Evolutionary conservation across 2,888 invertebrate genomes (phyloP).

Genomic region (Muschampia plurimacula): DNA sequence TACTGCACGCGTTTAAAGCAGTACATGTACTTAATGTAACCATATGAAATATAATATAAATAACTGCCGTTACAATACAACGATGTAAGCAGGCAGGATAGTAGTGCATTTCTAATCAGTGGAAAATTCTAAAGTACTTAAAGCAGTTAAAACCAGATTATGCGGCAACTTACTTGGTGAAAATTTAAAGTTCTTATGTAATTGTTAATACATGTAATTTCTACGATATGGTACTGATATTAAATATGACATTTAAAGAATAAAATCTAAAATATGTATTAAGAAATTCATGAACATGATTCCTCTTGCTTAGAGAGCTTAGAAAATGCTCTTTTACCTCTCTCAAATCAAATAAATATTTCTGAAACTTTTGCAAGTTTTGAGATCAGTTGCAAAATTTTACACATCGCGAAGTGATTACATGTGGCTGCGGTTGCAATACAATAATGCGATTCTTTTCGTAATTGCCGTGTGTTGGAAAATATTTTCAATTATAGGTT

Average conservation of each 20-base stretch:
- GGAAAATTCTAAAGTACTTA: conserved; percentile 29
- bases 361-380: not conserved
- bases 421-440: not conserved
- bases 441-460: not conserved
- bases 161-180: conserved; percentile 5
- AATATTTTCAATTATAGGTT: not conserved
- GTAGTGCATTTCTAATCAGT: conserved; percentile 10
- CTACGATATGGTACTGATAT: too few relatives aligned
- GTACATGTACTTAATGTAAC: not conserved
- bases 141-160: conserved; percentile 21
- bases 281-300: too few relatives aligned
- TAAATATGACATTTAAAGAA: too few relatives aligned
- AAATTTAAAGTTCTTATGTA: conserved; percentile 17
- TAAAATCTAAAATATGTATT: too few relatives aligned
- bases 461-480: not conserved
- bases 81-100: not conserved
- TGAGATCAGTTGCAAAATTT: not conserved
- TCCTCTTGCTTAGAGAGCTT: too few relatives aligned
- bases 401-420: not conserved
- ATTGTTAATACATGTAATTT: not conserved
- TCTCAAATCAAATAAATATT: not conserved
- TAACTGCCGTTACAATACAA: not conserved
- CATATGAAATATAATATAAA: not conserved
- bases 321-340: too few relatives aligned
- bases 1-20: not conserved